Conservation (phyloP, 1,140 invertebrate species). For the Philopotamus ludificatus region DNA sequence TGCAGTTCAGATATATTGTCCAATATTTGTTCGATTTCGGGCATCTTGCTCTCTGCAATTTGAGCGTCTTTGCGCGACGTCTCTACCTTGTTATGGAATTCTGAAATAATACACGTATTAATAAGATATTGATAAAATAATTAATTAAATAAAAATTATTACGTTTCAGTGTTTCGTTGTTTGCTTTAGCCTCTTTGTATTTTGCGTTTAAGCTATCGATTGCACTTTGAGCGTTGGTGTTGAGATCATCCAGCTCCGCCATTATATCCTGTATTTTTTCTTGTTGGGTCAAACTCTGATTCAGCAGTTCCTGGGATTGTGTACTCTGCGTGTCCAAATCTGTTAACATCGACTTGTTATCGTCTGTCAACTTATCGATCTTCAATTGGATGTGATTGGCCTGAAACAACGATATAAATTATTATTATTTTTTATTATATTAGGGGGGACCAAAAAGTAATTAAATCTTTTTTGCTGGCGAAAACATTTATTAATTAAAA, state of each 20-base stretch:
- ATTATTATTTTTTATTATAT: too few relatives aligned
- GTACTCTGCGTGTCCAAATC: conserved; percentile 43
- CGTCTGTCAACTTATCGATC: conserved; percentile 48
- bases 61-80: conserved; percentile 73
- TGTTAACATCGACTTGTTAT: conserved; percentile 48
- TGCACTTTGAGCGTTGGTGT: conserved; percentile 75
- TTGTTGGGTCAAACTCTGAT: conserved; percentile 65
- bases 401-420: conserved; percentile 6
- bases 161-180: conserved; percentile 81
- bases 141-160: conserved; percentile 37
- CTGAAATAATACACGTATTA: conserved; percentile 52
- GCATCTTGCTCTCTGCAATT: conserved; percentile 71
- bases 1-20: conserved; percentile 63
- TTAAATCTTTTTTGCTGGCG: too few relatives aligned
- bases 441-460: too few relatives aligned
- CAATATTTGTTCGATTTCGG: conserved; percentile 66
- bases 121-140: neutral
- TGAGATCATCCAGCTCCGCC: conserved; percentile 66
- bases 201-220: conserved; percentile 81
- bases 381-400: conserved; percentile 28
- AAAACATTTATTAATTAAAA: neutral
- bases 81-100: conserved; percentile 87
- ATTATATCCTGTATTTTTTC: conserved; percentile 61
- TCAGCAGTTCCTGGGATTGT: conserved; percentile 58
- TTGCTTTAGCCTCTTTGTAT: conserved; percentile 82